A percentile compares a stretch with the other conserved stretches of the same genome.
Evolutionary conservation across 92 coral and sea anemone species (phyloP).

Genomic region (Diadumene lineata): DNA sequence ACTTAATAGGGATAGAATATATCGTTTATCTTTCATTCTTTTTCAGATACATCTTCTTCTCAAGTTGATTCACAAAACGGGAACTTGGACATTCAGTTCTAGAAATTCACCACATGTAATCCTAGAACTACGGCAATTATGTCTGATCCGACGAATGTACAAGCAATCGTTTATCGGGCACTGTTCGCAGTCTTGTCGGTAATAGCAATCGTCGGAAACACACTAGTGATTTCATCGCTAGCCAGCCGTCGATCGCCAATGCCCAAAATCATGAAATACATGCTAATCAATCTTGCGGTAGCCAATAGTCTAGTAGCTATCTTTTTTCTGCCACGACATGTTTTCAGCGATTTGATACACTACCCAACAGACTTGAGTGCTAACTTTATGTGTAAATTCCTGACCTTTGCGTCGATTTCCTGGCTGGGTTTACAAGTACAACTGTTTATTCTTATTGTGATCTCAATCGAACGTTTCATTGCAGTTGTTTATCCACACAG

Average conservation of each 20-base stretch:
- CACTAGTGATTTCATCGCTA: too few relatives aligned
- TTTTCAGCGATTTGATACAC: conserved; percentile 16
- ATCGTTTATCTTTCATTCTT: too few relatives aligned
- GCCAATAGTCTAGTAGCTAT: conserved; percentile 48
- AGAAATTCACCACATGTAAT: too few relatives aligned
- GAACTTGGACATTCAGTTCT: too few relatives aligned
- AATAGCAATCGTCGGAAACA: too few relatives aligned
- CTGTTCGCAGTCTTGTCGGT: too few relatives aligned
- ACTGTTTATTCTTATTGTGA: conserved; percentile 51
- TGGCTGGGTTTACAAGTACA: conserved; percentile 54
- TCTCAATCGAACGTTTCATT: conserved; percentile 55
- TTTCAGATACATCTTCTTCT: too few relatives aligned
- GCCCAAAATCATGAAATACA: conserved; percentile 24
- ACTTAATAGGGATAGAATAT: too few relatives aligned
- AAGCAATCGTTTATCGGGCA: too few relatives aligned
- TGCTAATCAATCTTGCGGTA: conserved; percentile 47
- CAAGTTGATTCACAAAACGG: too few relatives aligned
- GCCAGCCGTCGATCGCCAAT: not conserved
- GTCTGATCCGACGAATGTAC: too few relatives aligned
- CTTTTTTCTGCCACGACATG: conserved; percentile 45
- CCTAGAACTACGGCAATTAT: too few relatives aligned
- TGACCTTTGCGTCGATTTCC: conserved; percentile 36
- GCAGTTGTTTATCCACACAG: conserved; percentile 55
- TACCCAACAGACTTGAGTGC: conserved; percentile 37
- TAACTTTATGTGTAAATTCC: conserved; percentile 45